Evolutionary conservation across 2,113 vertebrate species (phyloP).

Genomic region (Castor canadensis): DNA sequence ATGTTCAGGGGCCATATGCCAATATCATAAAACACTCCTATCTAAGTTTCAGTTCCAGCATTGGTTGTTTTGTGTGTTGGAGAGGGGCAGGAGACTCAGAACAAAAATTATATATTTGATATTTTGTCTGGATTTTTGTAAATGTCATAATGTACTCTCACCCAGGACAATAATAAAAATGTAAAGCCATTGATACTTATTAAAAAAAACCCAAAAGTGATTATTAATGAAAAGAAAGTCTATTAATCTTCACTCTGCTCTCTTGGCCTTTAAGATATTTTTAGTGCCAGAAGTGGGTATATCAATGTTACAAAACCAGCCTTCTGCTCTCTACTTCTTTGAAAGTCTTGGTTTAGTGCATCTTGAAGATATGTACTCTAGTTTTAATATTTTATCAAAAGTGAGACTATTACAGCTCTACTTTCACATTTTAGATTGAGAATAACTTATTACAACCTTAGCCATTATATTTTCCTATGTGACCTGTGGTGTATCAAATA

Average conservation of each 20-base stretch:
- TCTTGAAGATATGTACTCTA: neutral
- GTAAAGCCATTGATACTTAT: too few relatives aligned
- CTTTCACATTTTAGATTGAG: neutral
- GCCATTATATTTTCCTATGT: neutral
- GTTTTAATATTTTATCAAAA: neutral
- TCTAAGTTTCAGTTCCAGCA: neutral
- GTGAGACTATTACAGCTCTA: neutral
- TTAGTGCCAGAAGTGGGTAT: neutral
- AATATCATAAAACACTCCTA: neutral
- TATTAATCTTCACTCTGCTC: neutral
- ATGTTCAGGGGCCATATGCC: neutral
- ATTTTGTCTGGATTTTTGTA: too few relatives aligned
- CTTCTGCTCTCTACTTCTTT: neutral
- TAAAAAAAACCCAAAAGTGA: too few relatives aligned
- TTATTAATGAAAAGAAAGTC: neutral
- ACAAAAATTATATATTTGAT: too few relatives aligned
- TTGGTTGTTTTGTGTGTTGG: neutral
- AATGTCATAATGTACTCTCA: too few relatives aligned
- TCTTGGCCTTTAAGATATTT: neutral
- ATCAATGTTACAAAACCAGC: neutral
- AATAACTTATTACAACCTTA: neutral
- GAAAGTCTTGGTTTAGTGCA: neutral
- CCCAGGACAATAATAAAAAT: too few relatives aligned
- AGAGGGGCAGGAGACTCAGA: neutral
- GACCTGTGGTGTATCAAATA: neutral